Evolutionary conservation across 1,140 invertebrate species (phyloP).

Genomic region (Aphaenogaster ashmeadi): DNA sequence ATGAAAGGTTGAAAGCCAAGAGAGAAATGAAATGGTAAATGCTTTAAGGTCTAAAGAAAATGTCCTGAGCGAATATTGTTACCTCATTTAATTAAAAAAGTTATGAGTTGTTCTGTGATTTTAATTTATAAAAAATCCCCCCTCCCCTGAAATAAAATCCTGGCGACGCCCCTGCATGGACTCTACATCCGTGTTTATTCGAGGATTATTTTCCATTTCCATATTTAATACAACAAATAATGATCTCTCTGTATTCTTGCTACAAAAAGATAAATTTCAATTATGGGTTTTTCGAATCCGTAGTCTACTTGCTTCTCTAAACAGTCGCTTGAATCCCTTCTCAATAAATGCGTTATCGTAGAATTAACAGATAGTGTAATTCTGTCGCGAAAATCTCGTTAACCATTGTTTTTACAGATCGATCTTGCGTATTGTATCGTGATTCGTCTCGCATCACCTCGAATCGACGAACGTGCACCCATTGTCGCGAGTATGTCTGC

Average conservation of each 20-base stretch:
- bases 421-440: slow-evolving; percentile 27
- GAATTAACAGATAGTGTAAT: not conserved
- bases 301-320: not conserved
- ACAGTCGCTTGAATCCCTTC: not conserved
- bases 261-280: not conserved
- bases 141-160: too few relatives aligned
- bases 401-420: slow-evolving; percentile 27
- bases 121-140: too few relatives aligned
- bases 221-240: not conserved
- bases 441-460: slow-evolving; percentile 64
- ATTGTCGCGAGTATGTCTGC: slow-evolving; percentile 80
- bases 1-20: too few relatives aligned
- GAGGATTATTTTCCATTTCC: not conserved
- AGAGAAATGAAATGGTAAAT: too few relatives aligned
- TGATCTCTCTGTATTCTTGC: not conserved
- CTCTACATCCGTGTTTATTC: not conserved
- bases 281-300: not conserved
- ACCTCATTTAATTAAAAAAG: too few relatives aligned
- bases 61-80: too few relatives aligned
- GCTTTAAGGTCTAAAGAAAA: too few relatives aligned
- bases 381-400: not conserved
- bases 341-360: not conserved
- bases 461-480: slow-evolving; percentile 67
- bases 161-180: too few relatives aligned
- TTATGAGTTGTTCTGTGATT: too few relatives aligned